These are phyloP conservation scores for Rhynchophorus ferrugineus DNA, from an alignment of 1,140 invertebrate genomes.

Conservation along the genomic window DNA sequence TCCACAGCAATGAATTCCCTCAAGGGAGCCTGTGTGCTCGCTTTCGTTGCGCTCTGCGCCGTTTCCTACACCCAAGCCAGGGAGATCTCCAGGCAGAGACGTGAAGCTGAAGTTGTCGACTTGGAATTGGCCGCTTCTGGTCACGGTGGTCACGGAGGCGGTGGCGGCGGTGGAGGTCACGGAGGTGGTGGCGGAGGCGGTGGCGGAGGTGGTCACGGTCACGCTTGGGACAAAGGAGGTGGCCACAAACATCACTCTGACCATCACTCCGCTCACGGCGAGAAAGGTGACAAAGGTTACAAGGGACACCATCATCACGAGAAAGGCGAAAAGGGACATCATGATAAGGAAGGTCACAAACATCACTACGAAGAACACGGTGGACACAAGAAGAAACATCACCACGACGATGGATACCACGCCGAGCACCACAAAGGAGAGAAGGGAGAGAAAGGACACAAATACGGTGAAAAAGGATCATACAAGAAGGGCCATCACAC, in stretches of 20 bases:
- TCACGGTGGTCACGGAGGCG: slow-evolving; percentile 39
- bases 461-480: slow-evolving; percentile 52
- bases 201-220: slow-evolving; percentile 26
- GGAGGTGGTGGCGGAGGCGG: slow-evolving; percentile 26
- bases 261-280: slow-evolving; percentile 49
- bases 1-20: slow-evolving; percentile 28
- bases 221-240: slow-evolving; percentile 46
- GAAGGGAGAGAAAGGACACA: slow-evolving; percentile 55
- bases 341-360: slow-evolving; percentile 57
- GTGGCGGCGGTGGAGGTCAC: slow-evolving; percentile 51
- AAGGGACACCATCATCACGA: slow-evolving; percentile 54
- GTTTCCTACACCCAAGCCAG: slow-evolving; percentile 30
- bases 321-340: slow-evolving; percentile 59
- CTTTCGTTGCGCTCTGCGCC: slow-evolving; percentile 28
- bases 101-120: slow-evolving; percentile 26
- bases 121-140: slow-evolving; percentile 28
- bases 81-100: slow-evolving; percentile 33
- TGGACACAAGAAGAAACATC: slow-evolving; percentile 58
- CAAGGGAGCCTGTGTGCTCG: slow-evolving; percentile 32
- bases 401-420: slow-evolving; percentile 60
- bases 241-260: slow-evolving; percentile 51
- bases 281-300: slow-evolving; percentile 50
- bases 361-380: slow-evolving; percentile 56
- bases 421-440: slow-evolving; percentile 60
- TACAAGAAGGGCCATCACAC: slow-evolving; percentile 58